Base-by-base conservation (phyloP, 2,113 vertebrate genomes). In the Catharus minimus region DNA sequence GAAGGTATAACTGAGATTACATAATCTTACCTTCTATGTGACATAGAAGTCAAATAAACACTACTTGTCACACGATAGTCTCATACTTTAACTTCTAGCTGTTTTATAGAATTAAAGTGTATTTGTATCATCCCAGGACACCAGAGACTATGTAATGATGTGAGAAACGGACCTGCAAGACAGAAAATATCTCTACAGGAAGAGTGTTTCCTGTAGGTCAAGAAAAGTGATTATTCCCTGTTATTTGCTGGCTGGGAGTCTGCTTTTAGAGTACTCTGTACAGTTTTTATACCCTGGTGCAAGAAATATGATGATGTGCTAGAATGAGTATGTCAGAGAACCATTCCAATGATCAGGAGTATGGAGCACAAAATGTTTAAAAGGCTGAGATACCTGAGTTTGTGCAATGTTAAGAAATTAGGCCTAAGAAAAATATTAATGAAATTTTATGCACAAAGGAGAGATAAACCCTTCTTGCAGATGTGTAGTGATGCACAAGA, bases 221-320 rank as follows among this genome's bases (percentile, higher is more conserved):
- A 71, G 10, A 11, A 12, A 79, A 78, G 11, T 16, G 11, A 50
- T 74, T 50, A 43, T 65, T 92, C 12, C 5, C 5, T 8, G 15
- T 5, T n/a, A 3, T 61, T 44, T 60, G 44, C 16, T 55, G 36
- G 0, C 18, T 72, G 8, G 30, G 60, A 61, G 9, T n/a, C 26
- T 84, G 28, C 2, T 17, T 66, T 33, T 89, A 30, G 19, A 69
- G 23, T 30, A 30, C 10, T 62, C 9, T n/a, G 21, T 33, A 27
- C 21, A 21, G 30, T 24, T 84, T 65, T 65, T 52, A 36, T 52
- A 81, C 6, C 16, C 7, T 2, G 0, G 19, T 44, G 5, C 2
- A 49, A 33, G 36, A 82, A 68, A 80, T 21, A 36, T 3, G 41
- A n/a, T 30, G 43, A 17, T 0, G 0, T 58, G 7, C 11, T 46